Evolutionary conservation across 2,113 vertebrate species (phyloP), one percentile per base, ranked within the genome.

Genomic region (Saimiri boliviensis): DNA sequence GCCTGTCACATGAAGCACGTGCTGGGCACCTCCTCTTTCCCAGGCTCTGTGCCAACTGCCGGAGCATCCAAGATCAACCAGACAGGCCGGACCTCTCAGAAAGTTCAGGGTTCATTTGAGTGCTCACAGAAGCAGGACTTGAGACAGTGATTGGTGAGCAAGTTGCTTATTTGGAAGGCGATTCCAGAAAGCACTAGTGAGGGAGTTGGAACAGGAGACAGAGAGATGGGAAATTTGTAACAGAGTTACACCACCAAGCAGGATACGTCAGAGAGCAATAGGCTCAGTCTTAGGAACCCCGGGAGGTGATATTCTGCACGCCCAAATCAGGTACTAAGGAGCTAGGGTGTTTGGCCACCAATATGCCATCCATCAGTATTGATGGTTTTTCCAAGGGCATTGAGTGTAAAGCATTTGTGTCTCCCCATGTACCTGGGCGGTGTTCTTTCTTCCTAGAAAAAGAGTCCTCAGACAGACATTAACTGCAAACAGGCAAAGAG

Each of bases 221-320:
- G 68, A 35, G 68, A 35, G 20, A 42, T 2, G 16, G 12, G 30
- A 12, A 14, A 45, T n/a, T 47, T 73, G 27, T 17, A 7, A 27
- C 3, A 42, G 17, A 30, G 11, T 5, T 0, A 1, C 0, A 2
- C 4, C 25, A 23, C 74, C 32, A 1, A 21, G 10, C 49, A 12
- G 49, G 2, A 10, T 1, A 20, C 30, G 45, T 20, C 1, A 5
- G 21, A 30, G 74, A 17, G 20, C 13, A 27, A 1, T 32, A 12
- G 40, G 16, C 63, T 74, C 3, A 4, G 0, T 21, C 35, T 4
- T 1, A 6, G 37, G 71, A 32, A 8, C 19, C 27, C 37, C 1
- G 3, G 25, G 40, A 58, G 40, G 32, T 35, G 27, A 2, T 2
- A 0, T 8, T 5, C 79, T 8, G 1, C 30, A 30, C 30, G 30